Evolutionary conservation across 2,888 invertebrate species (phyloP).

Genomic region (Steinernema hermaphroditum): DNA sequence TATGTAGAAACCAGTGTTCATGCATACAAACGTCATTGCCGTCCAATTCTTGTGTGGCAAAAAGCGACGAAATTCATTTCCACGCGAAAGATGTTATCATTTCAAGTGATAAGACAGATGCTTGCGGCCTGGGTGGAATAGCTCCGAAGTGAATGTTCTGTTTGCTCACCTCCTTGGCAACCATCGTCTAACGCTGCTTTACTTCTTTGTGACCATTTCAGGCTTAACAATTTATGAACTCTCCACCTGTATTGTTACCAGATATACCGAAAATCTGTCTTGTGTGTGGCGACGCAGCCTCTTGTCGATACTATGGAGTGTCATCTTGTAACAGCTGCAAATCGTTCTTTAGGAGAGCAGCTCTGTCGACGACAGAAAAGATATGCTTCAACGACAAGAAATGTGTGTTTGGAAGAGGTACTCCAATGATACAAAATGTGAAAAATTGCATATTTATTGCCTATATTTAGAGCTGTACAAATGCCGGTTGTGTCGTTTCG

Average conservation of each 20-base stretch:
- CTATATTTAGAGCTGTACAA: neutral
- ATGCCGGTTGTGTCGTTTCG: neutral
- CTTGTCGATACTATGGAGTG: neutral
- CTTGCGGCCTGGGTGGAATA: too few relatives aligned
- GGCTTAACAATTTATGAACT: neutral
- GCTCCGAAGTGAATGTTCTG: too few relatives aligned
- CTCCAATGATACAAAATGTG: neutral
- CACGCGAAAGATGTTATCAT: too few relatives aligned
- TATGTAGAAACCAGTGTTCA: too few relatives aligned
- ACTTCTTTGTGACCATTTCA: neutral
- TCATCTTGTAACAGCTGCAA: neutral
- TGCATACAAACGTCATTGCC: too few relatives aligned
- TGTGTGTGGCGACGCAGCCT: neutral
- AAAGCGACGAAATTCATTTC: too few relatives aligned
- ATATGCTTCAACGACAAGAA: neutral
- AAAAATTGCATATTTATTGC: neutral
- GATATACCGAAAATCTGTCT: neutral
- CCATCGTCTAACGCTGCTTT: too few relatives aligned
- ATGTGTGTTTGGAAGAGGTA: neutral
- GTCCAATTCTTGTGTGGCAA: too few relatives aligned
- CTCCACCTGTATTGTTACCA: neutral
- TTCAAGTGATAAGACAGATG: too few relatives aligned
- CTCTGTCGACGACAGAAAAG: neutral
- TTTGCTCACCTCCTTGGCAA: too few relatives aligned
- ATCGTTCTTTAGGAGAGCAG: neutral